These are phyloP conservation scores for Zaprionus ghesquierei DNA, from an alignment of 1,140 invertebrate species.

Conservation along the genomic window DNA sequence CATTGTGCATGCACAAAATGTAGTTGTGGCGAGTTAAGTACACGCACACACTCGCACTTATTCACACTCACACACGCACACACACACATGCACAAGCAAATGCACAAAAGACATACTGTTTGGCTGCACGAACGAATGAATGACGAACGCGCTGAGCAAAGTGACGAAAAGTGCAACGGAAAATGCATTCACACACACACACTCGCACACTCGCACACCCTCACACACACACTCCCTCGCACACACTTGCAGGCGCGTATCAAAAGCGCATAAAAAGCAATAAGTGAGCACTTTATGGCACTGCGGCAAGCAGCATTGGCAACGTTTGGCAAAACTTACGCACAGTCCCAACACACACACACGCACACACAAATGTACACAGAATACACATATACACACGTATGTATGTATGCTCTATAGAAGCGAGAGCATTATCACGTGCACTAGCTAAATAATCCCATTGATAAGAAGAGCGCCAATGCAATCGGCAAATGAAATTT, in stretches of 20 bases:
- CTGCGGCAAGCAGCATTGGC: slow-evolving; percentile 26
- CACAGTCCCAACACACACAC: not conserved
- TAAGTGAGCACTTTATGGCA: slow-evolving; percentile 74
- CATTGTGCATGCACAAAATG: slow-evolving; percentile 77
- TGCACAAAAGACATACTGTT: slow-evolving; percentile 54
- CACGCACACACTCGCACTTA: slow-evolving; percentile 27
- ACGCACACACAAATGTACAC: not conserved
- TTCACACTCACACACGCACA: slow-evolving; percentile 29
- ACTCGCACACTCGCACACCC: slow-evolving; percentile 23
- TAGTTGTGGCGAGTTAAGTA: slow-evolving; percentile 75
- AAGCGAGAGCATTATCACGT: not conserved
- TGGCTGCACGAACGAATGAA: slow-evolving; percentile 28
- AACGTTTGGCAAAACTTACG: slow-evolving; percentile 5
- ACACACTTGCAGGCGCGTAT: slow-evolving; percentile 27
- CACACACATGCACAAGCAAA: slow-evolving; percentile 22
- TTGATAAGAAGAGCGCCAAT: slow-evolving; percentile 46
- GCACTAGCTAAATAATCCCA: slow-evolving; percentile 45
- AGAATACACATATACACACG: not conserved
- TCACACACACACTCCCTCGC: slow-evolving; percentile 6
- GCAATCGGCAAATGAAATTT: slow-evolving; percentile 31
- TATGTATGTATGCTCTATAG: not conserved
- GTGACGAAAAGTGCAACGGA: slow-evolving; percentile 72
- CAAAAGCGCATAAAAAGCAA: slow-evolving; percentile 78
- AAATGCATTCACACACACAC: slow-evolving; percentile 58
- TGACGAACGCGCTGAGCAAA: slow-evolving; percentile 54